These are phyloP conservation scores for Sminthurinus aureus DNA, from an alignment of 2,888 invertebrate genomes.

Conservation along the genomic window DNA sequence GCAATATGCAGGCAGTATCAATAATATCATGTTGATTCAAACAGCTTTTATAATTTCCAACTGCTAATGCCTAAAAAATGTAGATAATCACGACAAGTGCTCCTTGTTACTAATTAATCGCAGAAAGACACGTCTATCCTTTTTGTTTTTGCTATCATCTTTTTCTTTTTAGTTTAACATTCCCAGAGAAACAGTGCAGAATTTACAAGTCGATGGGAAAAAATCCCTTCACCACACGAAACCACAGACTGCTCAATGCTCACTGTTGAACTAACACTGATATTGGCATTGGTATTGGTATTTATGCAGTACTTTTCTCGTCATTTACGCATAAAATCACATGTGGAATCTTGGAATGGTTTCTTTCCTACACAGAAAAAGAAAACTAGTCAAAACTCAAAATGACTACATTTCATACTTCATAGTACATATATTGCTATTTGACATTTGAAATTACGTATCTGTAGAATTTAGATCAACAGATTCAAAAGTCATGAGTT, in stretches of 20 bases:
- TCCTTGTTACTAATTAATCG: slow-evolving; percentile 53
- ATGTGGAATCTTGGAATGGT: too few relatives aligned
- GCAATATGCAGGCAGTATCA: too few relatives aligned
- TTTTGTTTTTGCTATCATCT: slow-evolving; percentile 15
- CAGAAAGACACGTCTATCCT: slow-evolving; percentile 51
- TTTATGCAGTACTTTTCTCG: too few relatives aligned
- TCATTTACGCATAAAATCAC: too few relatives aligned
- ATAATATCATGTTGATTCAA: too few relatives aligned
- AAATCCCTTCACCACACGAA: background rate
- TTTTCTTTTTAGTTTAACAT: background rate
- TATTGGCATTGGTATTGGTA: too few relatives aligned
- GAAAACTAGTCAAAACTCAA: background rate
- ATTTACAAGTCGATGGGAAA: background rate
- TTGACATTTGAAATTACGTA: slow-evolving; percentile 27
- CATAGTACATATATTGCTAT: background rate
- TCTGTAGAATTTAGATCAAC: too few relatives aligned
- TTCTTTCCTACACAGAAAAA: background rate
- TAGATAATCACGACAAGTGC: slow-evolving; percentile 46
- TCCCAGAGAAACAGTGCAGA: background rate
- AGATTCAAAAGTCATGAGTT: too few relatives aligned
- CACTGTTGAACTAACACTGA: too few relatives aligned
- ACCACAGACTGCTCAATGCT: background rate
- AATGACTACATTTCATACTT: background rate
- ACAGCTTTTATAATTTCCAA: too few relatives aligned
- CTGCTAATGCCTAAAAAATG: too few relatives aligned